phyloP scores from a whole-genome alignment of 1,140 invertebrate species.

The Magallana ariakensis region DNA sequence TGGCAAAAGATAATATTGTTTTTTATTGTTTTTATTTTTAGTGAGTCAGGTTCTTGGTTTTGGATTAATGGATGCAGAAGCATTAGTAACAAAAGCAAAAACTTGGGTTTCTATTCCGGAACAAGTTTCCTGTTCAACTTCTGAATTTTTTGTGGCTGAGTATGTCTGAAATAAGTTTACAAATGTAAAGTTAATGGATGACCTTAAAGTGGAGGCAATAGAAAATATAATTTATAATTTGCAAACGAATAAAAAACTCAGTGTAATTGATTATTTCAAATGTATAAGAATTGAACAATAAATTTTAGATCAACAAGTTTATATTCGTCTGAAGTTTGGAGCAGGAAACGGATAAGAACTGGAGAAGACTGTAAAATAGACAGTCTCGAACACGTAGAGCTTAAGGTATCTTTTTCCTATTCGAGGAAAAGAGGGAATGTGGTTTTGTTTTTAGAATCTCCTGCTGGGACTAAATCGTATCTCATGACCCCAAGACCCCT shows the following conservation, averaged over 20 bases:
- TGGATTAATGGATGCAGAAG: slow-evolving; percentile 59
- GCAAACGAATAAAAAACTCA: neutral
- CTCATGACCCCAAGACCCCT: neutral
- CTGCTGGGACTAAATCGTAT: neutral
- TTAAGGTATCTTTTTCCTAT: neutral
- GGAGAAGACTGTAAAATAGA: neutral
- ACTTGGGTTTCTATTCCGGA: slow-evolving; percentile 48
- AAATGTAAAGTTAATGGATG: neutral
- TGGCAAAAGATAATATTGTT: neutral
- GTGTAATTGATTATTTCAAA: neutral
- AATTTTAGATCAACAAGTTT: neutral
- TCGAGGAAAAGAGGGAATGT: neutral
- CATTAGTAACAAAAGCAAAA: slow-evolving; percentile 49
- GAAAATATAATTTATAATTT: neutral
- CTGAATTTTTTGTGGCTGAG: neutral
- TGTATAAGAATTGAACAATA: neutral
- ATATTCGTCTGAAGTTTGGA: neutral
- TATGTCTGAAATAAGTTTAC: neutral
- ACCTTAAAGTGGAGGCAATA: neutral
- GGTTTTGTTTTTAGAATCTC: neutral
- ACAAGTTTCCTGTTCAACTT: slow-evolving; percentile 31
- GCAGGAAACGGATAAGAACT: neutral
- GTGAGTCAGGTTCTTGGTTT: slow-evolving; percentile 59
- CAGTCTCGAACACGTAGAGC: neutral
- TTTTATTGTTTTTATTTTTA: slow-evolving; percentile 10